A percentile compares a stretch with the other conserved stretches of the same genome.
These are phyloP conservation scores for Hypsibius dujardini DNA, from an alignment of 1,140 invertebrate species.

Conservation along the genomic window DNA sequence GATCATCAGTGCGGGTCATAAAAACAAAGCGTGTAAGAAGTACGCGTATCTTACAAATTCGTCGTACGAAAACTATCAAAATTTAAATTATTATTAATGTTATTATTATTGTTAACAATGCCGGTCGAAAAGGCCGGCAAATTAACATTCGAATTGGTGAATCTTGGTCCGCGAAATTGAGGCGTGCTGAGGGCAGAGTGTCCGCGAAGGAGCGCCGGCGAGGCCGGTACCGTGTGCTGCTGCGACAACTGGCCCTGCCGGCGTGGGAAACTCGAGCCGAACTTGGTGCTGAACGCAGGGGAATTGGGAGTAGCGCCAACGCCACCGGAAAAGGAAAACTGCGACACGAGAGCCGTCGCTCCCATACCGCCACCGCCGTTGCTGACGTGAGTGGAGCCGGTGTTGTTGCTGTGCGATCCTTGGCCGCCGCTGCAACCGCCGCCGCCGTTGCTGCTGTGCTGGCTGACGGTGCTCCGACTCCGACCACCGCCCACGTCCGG, in stretches of 20 bases:
- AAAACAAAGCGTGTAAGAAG: no score
- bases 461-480: conserved; percentile 36
- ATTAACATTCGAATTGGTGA: neutral
- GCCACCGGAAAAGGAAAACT: neutral
- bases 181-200: neutral
- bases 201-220: neutral
- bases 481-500: conserved; percentile 23
- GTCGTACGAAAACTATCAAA: neutral
- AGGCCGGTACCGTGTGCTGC: neutral
- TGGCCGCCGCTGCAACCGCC: no score
- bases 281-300: neutral
- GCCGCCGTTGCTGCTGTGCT: conserved; percentile 38
- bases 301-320: neutral
- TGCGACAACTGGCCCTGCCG: neutral
- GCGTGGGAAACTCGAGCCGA: neutral
- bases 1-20: no score
- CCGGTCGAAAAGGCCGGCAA: neutral
- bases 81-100: neutral
- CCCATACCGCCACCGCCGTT: conserved; percentile 3
- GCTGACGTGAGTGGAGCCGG: conserved; percentile 36
- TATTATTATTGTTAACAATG: neutral
- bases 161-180: neutral
- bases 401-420: conserved; percentile 37
- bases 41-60: neutral
- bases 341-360: neutral